Evolutionary conservation across 2,888 invertebrate species (phyloP).

Genomic region (Andrena bicolor): DNA sequence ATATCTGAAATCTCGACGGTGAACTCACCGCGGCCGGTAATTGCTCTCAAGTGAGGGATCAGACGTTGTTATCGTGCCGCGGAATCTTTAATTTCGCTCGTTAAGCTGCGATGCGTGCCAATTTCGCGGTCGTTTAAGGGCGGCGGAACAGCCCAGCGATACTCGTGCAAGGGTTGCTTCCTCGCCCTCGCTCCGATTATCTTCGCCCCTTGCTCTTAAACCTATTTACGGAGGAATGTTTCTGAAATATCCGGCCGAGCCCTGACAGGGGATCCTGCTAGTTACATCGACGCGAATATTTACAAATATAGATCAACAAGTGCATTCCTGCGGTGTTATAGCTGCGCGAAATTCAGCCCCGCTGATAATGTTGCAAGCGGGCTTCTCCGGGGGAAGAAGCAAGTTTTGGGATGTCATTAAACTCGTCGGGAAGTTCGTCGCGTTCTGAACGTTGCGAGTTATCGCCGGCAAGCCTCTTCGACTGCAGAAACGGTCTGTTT

Average conservation of each 20-base stretch:
- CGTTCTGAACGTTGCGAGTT: too few species aligned
- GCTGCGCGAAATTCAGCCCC: not conserved
- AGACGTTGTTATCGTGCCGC: slow-evolving; percentile 49
- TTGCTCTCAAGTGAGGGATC: slow-evolving; percentile 44
- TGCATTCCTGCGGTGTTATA: not conserved
- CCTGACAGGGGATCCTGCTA: not conserved
- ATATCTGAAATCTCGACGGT: slow-evolving; percentile 28
- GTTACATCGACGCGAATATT: not conserved
- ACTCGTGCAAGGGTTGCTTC: not conserved
- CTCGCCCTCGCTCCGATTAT: slow-evolving; percentile 21
- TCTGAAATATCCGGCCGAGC: not conserved
- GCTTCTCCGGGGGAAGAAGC: not conserved
- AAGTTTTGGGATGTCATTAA: not conserved
- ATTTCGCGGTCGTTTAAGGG: slow-evolving; percentile 30
- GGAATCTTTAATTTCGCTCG: slow-evolving; percentile 56
- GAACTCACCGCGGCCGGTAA: slow-evolving; percentile 30
- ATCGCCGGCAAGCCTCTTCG: too few species aligned
- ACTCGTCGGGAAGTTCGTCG: too few species aligned
- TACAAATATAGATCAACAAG: not conserved
- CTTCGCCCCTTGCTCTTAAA: not conserved
- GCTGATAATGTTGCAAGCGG: not conserved
- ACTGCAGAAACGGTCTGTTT: not conserved
- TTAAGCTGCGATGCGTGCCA: slow-evolving; percentile 53
- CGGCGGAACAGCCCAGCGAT: slow-evolving; percentile 8
- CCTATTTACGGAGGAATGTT: not conserved